Percentiles rank a stretch among this genome's conserved stretches.
These are phyloP conservation scores for Etheostoma perlongum DNA, from an alignment of 2,797 vertebrate genomes.

Conservation along the genomic window DNA sequence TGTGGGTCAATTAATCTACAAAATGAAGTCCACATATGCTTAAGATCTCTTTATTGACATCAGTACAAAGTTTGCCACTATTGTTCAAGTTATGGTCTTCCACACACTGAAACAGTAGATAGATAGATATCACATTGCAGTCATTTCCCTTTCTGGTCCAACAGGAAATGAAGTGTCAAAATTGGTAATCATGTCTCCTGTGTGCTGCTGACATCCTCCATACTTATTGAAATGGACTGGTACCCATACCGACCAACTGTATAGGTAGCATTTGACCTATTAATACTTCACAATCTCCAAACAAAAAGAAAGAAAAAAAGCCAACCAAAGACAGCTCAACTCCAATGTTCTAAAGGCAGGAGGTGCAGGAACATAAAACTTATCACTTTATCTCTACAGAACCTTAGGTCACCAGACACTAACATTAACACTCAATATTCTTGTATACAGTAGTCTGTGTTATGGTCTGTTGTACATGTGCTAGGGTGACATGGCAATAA, in stretches of 20 bases:
- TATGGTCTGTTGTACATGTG: slow-evolving; percentile 1
- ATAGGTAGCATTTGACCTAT: not conserved
- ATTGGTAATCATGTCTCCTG: not conserved
- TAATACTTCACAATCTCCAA: not conserved
- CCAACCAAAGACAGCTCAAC: not conserved
- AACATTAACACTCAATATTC: not conserved
- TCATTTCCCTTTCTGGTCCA: not conserved
- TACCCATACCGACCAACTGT: not conserved
- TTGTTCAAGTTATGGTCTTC: not conserved
- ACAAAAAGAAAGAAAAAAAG: not conserved
- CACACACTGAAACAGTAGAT: not conserved
- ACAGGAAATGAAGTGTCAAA: not conserved
- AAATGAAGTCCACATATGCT: not conserved
- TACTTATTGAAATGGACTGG: not conserved
- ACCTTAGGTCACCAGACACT: not conserved
- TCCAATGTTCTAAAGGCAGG: not conserved
- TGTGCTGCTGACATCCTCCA: not conserved
- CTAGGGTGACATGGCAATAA: slow-evolving; percentile 5
- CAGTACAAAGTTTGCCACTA: not conserved
- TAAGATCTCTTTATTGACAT: not conserved
- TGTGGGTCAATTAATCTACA: not conserved
- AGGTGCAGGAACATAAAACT: not conserved
- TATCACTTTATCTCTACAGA: not conserved
- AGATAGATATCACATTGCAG: not conserved
- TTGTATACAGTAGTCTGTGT: slow-evolving; percentile 1